Base-by-base conservation (phyloP, 2,797 vertebrate species). In the Selene dorsalis region DNA sequence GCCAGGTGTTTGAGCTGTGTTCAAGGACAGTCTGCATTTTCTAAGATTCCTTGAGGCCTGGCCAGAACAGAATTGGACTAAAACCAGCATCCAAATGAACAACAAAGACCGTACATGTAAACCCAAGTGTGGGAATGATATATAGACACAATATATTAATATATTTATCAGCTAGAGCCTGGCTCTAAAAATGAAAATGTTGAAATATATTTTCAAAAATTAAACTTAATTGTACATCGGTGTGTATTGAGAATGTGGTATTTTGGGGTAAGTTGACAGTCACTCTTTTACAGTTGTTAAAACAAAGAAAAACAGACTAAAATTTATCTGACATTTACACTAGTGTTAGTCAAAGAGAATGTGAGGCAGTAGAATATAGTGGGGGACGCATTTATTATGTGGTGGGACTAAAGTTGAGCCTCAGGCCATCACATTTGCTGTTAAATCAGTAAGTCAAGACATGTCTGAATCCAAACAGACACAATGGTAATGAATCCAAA, bases 381-480 rank as follows among this genome's bases (percentile, higher is more conserved):
- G 43, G n/a, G 57, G 24, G n/a, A 56, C 11, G 20, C 13, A 55
- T 63, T 12, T 43, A 24, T 22, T 57, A 17, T 50, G 17, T 41
- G 43, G 68, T 60, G 32, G 24, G 26, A 52, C 12, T 16, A 47
- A 52, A n/a, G 67, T 45, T 63, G 30, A 64, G 55, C 53, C 60
- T 52, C 45, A 43, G 47, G 30, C 18, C 11, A 60, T 72, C 60
- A 53, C 14, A n/a, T 38, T 59, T 60, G n/a, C 9, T 55, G 53
- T 48, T 48, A 59, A 71, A 64, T 72, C 53, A 78, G 39, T 59
- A 63, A 61, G 20, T 52, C 41, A 30, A 32, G 32, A n/a, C 18
- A 18, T 4, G 35, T 11, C 58, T 53, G 43, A 26, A 53, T 68
- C 71, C 38, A 47, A 63, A 58, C 39, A 14, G 8, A 17, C 32